These are phyloP conservation scores for Hemibates koningsi DNA, from an alignment of 2,113 vertebrate genomes.

Conservation along the genomic window DNA sequence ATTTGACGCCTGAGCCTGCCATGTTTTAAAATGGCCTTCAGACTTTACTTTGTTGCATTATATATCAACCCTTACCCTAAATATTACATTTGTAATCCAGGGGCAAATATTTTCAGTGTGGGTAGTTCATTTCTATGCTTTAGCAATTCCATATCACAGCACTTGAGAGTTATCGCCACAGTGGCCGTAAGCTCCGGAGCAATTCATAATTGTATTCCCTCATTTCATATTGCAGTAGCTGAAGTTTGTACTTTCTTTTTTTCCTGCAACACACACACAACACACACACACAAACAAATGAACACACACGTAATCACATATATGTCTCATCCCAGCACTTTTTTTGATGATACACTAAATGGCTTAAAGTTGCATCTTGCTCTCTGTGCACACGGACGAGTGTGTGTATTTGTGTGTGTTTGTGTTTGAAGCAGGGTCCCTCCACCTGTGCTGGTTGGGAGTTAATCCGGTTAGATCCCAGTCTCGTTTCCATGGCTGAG, in stretches of 20 bases:
- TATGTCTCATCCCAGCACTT: conserved; percentile 55
- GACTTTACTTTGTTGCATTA: conserved; percentile 65
- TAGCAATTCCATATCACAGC: conserved; percentile 56
- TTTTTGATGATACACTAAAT: conserved; percentile 70
- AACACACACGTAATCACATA: conserved; percentile 29
- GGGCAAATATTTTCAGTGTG: conserved; percentile 64
- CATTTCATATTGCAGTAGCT: conserved; percentile 63
- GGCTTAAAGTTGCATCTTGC: conserved; percentile 79
- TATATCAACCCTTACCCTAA: conserved; percentile 56
- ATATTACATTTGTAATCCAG: conserved; percentile 59
- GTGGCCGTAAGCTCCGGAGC: conserved; percentile 61
- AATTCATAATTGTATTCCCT: conserved; percentile 69
- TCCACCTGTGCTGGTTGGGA: conserved; percentile 78
- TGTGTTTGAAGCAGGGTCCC: conserved; percentile 43
- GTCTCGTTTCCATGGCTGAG: conserved; percentile 57
- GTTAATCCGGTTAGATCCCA: conserved; percentile 87
- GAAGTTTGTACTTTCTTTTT: conserved; percentile 46
- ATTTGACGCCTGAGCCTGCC: conserved; percentile 42
- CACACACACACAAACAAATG: conserved; percentile 22
- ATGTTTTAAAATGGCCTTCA: conserved; percentile 49
- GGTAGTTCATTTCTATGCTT: conserved; percentile 38
- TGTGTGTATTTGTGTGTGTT: not conserved
- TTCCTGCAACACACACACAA: conserved; percentile 28
- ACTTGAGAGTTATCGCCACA: conserved; percentile 59
- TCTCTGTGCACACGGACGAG: conserved; percentile 48